Evolutionary conservation across 2,888 invertebrate species (phyloP).

Genomic region (Chrysotoxum bicinctum): DNA sequence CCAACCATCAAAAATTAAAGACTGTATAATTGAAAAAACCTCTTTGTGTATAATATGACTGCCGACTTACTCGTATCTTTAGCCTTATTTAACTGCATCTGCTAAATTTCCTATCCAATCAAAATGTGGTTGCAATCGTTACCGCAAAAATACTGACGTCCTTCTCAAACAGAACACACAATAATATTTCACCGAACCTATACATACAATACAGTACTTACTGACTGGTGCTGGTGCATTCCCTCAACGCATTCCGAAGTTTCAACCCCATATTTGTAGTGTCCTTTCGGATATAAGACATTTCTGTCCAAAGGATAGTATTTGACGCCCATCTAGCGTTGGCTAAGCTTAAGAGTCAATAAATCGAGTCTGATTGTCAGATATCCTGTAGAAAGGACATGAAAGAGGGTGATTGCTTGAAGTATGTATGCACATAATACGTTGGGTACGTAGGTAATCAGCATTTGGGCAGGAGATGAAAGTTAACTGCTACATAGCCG

Average conservation of each 20-base stretch:
- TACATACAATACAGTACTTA: background rate
- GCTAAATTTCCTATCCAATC: conserved; percentile 84
- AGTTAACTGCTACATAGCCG: conserved; percentile 14
- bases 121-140: conserved; percentile 85
- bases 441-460: background rate
- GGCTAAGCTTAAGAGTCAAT: conserved; percentile 37
- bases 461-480: conserved; percentile 39
- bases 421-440: no score
- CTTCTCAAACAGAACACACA: conserved; percentile 79
- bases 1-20: conserved; percentile 12
- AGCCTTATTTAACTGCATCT: conserved; percentile 80
- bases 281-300: conserved; percentile 86
- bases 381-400: conserved; percentile 32
- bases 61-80: no score
- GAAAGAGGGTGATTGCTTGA: conserved; percentile 14
- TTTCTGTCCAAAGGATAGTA: conserved; percentile 86
- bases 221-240: background rate
- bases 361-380: conserved; percentile 26
- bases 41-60: background rate
- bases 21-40: conserved; percentile 11
- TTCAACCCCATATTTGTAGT: conserved; percentile 75
- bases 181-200: background rate
- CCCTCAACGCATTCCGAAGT: conserved; percentile 74
- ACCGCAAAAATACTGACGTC: conserved; percentile 86
- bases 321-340: conserved; percentile 82